Percentiles rank a stretch among this genome's conserved stretches.
Evolutionary conservation across 2,888 invertebrate species (phyloP).

Genomic region (Heteropelma amictum): DNA sequence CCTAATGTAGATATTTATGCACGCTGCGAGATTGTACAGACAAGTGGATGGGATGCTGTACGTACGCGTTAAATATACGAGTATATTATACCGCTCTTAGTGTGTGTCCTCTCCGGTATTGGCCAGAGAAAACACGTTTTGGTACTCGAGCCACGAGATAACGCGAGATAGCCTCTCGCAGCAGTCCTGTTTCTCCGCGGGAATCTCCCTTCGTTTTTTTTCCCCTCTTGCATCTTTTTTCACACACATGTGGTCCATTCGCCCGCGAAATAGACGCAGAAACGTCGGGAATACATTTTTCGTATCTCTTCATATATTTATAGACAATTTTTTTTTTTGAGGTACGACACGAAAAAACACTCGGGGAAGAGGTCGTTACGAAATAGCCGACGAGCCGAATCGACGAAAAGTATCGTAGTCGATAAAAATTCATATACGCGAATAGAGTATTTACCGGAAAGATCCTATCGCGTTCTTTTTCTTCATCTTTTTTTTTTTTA

Average conservation of each 20-base stretch:
- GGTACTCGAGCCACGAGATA: conserved; percentile 75
- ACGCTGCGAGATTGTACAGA: neutral
- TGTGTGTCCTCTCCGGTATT: conserved; percentile 69
- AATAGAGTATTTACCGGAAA: too few species aligned
- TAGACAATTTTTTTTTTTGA: neutral
- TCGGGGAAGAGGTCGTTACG: conserved; percentile 14
- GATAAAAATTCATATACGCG: too few species aligned
- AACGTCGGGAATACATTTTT: neutral
- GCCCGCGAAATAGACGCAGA: conserved; percentile 8
- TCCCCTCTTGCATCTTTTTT: conserved; percentile 66
- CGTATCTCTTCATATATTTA: neutral
- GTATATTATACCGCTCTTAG: conserved; percentile 38
- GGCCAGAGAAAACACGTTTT: conserved; percentile 75
- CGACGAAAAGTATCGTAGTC: conserved; percentile 8
- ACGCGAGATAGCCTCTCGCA: conserved; percentile 70
- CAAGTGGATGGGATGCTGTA: conserved; percentile 6
- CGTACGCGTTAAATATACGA: conserved; percentile 10
- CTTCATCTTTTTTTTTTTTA: too few species aligned
- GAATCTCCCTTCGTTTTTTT: too few species aligned
- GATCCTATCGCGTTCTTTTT: too few species aligned
- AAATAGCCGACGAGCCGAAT: conserved; percentile 1
- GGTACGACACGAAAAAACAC: conserved; percentile 32
- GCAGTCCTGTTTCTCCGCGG: conserved; percentile 61
- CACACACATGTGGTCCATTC: conserved; percentile 17
- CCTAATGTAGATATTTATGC: conserved; percentile 13